A percentile compares a stretch with the other conserved stretches of the same genome.
Conservation (phyloP, 1,140 invertebrate species). For the Drosophila ambigua region DNA sequence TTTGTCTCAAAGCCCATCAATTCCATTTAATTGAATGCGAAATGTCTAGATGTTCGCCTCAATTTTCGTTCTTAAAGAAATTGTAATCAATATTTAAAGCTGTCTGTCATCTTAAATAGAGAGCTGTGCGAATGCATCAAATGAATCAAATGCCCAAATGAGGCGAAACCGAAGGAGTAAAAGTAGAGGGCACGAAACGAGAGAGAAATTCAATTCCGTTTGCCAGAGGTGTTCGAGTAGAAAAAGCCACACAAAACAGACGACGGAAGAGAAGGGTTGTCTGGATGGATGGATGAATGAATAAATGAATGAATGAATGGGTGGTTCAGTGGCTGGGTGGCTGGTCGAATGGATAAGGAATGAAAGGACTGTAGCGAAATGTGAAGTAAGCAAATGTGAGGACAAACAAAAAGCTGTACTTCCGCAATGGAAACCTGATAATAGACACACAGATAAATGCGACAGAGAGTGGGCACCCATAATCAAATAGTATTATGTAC, state of each 20-base stretch:
- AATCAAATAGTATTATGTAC: conserved; percentile 23
- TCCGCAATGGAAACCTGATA: conserved; percentile 14
- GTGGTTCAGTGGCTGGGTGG: background rate
- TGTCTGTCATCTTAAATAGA: conserved; percentile 2
- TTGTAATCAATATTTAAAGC: conserved; percentile 24
- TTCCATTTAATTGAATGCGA: too few relatives aligned
- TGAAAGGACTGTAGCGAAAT: conserved; percentile 26
- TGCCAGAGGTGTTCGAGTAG: conserved; percentile 57
- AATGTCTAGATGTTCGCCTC: too few relatives aligned
- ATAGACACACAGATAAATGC: conserved; percentile 16
- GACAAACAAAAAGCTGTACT: conserved; percentile 18
- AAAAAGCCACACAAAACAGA: conserved; percentile 21
- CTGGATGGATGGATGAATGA: conserved; percentile 6
- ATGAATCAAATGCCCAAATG: conserved; percentile 26
- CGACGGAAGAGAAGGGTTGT: background rate
- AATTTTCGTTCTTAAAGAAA: conserved; percentile 5
- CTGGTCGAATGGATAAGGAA: conserved; percentile 28
- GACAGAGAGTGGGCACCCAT: conserved; percentile 4
- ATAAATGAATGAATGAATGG: background rate
- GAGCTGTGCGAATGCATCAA: conserved; percentile 28
- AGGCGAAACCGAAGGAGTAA: conserved; percentile 22
- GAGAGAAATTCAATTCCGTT: conserved; percentile 58
- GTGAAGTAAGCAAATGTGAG: conserved; percentile 48
- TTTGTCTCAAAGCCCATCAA: too few relatives aligned
- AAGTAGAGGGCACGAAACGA: conserved; percentile 3